Percentiles rank a stretch among this genome's conserved stretches.
Evolutionary conservation across 1,140 invertebrate genomes (phyloP).

Genomic region (Camponotus floridanus): DNA sequence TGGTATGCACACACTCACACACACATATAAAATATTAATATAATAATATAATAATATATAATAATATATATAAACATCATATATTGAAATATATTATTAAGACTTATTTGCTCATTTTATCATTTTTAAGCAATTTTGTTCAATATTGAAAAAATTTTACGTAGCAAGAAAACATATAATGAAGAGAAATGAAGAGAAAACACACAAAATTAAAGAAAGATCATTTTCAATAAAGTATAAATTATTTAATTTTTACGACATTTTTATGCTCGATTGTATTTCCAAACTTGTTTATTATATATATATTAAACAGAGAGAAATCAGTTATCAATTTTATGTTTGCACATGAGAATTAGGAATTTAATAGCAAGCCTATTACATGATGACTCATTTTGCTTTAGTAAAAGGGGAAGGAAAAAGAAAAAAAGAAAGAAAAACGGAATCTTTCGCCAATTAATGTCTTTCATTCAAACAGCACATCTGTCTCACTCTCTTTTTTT

Average conservation of each 20-base stretch:
- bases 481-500: constrained; percentile 29
- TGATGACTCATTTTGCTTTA: constrained; percentile 20
- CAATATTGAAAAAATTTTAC: neutral
- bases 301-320: constrained; percentile 22
- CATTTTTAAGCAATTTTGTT: neutral
- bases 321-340: constrained; percentile 5
- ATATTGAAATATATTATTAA: no score
- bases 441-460: constrained; percentile 47
- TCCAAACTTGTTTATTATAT: constrained; percentile 25
- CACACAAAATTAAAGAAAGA: neutral
- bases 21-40: no score
- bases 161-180: neutral
- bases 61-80: no score
- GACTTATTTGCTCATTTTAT: neutral
- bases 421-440: neutral
- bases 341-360: constrained; percentile 3
- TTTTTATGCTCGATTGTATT: constrained; percentile 2
- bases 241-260: constrained; percentile 32
- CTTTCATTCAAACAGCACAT: constrained; percentile 45
- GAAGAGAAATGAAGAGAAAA: neutral
- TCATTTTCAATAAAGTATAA: neutral
- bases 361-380: constrained; percentile 49
- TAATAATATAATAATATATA: no score
- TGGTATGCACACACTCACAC: no score
- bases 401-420: neutral